Base-by-base conservation (phyloP, 2,113 vertebrate species). In the Erythrocercus mccallii region DNA sequence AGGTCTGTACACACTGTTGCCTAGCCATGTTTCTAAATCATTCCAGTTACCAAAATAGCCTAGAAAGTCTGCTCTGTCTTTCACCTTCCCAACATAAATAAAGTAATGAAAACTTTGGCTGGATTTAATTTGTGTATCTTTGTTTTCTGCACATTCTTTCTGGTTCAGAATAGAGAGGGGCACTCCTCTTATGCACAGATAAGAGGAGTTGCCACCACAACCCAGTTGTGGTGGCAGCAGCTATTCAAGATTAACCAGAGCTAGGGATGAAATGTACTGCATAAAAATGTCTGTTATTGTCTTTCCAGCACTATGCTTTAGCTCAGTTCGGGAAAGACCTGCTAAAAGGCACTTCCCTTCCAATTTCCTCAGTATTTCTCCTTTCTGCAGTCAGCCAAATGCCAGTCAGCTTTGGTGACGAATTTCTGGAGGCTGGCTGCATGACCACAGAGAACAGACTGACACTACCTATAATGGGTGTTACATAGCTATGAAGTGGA, bases 31-130 rank as follows among this genome's bases (percentile, higher is more conserved):
- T 91, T 87, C 80, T 40, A 91, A 92, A 94, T 86, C 70, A 77
- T 83, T 82, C 47, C 54, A 62, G 80, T 90, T 70, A 89, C 66
- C 44, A 77, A 94, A 94, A 89, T 82, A 92, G 89, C 65, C 71
- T 68, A 74, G 77, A 85, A 92, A 66, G 74, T 73, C 87, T 86
- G 64, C 51, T 92, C 47, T 72, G 53, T 73, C 76, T 96, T 92
- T 72, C 81, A 95, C 81, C 56, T 95, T 93, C 85, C 78, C 87
- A 92, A 66, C 21, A 91, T n/a, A 96, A 97, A 97, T 70, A 94
- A 94, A 94, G 45, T 15, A 76, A 71, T 42, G 79, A 82, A 61
- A 60, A 53, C 1, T 0, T 56, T 84, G 89, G 30, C 87, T 65
- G 81, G 62, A 35, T 88, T 86, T 70, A 56, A 25, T 68, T 50